These are phyloP conservation scores for Tiaroga cobitis DNA, from an alignment of 2,797 vertebrate species.

Conservation along the genomic window DNA sequence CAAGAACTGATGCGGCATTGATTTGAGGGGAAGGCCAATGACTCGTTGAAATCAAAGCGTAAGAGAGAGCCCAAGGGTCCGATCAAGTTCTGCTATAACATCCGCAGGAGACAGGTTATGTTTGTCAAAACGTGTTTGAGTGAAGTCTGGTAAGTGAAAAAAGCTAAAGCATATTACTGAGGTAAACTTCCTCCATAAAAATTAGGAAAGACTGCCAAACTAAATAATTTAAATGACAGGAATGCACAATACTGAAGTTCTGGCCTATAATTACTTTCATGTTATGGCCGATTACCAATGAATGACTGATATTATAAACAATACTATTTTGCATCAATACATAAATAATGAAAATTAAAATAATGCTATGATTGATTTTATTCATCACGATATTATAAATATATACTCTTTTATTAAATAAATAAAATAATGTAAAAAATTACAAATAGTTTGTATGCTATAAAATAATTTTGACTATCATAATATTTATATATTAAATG, in stretches of 20 bases:
- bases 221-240: neutral
- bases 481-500: neutral
- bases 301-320: neutral
- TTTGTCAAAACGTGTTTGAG: constrained; percentile 14
- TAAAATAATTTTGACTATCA: neutral
- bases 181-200: neutral
- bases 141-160: neutral
- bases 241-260: neutral
- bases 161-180: neutral
- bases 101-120: neutral
- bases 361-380: neutral
- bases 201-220: neutral
- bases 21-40: constrained; percentile 32
- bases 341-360: neutral
- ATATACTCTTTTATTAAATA: neutral
- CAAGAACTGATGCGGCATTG: constrained; percentile 51
- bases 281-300: neutral
- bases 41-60: constrained; percentile 25
- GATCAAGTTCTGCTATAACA: constrained; percentile 22
- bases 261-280: neutral
- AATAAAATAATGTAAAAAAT: neutral
- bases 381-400: neutral
- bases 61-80: neutral
- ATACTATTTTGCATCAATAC: neutral
- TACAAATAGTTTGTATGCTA: neutral